Evolutionary conservation across 2,888 invertebrate species (phyloP).

Genomic region (Herminia tarsipennalis): DNA sequence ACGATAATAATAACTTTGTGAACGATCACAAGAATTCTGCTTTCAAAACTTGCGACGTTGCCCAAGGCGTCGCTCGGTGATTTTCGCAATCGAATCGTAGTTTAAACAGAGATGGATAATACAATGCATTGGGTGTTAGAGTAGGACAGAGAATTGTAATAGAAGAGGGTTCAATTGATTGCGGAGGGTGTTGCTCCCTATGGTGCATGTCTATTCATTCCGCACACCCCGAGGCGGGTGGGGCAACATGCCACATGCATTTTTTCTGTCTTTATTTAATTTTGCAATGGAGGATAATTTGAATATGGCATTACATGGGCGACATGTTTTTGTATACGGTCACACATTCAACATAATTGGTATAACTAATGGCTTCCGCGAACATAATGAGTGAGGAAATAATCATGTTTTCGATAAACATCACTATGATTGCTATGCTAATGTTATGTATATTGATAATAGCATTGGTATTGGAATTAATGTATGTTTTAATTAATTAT

Average conservation of each 20-base stretch:
- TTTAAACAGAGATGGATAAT: slow-evolving; percentile 54
- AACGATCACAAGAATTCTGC: slow-evolving; percentile 63
- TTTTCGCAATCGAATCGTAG: slow-evolving; percentile 65
- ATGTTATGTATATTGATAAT: not conserved
- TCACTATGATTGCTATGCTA: not conserved
- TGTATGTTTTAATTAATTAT: too few relatives aligned
- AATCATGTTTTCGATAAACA: not conserved
- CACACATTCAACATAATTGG: slow-evolving; percentile 17
- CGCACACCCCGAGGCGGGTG: slow-evolving; percentile 70
- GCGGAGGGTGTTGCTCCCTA: slow-evolving; percentile 78
- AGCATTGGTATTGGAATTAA: not conserved
- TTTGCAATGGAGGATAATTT: slow-evolving; percentile 82
- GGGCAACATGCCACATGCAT: slow-evolving; percentile 66
- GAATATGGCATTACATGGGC: slow-evolving; percentile 79
- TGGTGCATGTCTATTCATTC: slow-evolving; percentile 63
- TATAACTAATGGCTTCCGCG: slow-evolving; percentile 3
- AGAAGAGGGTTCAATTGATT: slow-evolving; percentile 80
- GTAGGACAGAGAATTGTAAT: slow-evolving; percentile 55
- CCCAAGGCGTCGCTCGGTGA: slow-evolving; percentile 67
- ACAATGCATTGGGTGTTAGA: slow-evolving; percentile 36
- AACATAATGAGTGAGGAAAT: not conserved
- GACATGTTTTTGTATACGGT: slow-evolving; percentile 60
- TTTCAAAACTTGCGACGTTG: slow-evolving; percentile 64
- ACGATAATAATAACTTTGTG: slow-evolving; percentile 32
- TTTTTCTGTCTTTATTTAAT: slow-evolving; percentile 81